Evolutionary conservation across 2,113 vertebrate species (phyloP), one percentile per base, ranked within the genome.

Genomic region (Mus musculus): DNA sequence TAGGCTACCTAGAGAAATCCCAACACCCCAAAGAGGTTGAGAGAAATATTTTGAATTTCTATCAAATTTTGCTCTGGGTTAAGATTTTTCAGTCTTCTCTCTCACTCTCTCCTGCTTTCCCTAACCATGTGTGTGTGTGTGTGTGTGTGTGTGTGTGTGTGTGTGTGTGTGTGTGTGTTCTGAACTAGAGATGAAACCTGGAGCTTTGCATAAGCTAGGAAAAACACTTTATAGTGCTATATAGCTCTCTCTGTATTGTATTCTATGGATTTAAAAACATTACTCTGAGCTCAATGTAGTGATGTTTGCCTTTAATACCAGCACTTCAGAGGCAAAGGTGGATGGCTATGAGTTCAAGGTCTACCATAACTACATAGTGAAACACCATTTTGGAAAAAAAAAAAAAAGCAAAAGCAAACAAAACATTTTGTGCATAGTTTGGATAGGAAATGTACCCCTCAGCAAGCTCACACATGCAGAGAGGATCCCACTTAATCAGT

Each of bases 41-140:
- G 30, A 56, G 52, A 94, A 89, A 71, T 63, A 92, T 42, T 75
- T 94, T 92, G 30, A 94, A 92, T 88, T 59, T 96, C 20, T 7
- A 63, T 54, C 63, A 82, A 28, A 88, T 84, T 94, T 94, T 67
- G 17, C 46, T 82, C 56, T 61, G 54, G 56, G 19, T 81, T 61
- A 82, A 82, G 80, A 26, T 8, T 82, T 82, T 82, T 61, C 36
- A 82, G 36, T 61, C 36, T 30, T 56, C 78, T 81, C 30, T 28
- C 52, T 24, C 36, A 81, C 20, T 56, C 52, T 56, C 19, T 20
- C 19, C 24, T 77, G 33, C 54, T 81, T 78, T 10, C 33, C 30
- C 30, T 54, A 49, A 7, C 39, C 39, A 5, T 85, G 7, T 85
- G 81, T 85, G 24, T 85, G n/a, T 63, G 13, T 46, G 81, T 63